phyloP scores from a whole-genome alignment of 2,797 vertebrate genomes.

The Simalia tracyae region DNA sequence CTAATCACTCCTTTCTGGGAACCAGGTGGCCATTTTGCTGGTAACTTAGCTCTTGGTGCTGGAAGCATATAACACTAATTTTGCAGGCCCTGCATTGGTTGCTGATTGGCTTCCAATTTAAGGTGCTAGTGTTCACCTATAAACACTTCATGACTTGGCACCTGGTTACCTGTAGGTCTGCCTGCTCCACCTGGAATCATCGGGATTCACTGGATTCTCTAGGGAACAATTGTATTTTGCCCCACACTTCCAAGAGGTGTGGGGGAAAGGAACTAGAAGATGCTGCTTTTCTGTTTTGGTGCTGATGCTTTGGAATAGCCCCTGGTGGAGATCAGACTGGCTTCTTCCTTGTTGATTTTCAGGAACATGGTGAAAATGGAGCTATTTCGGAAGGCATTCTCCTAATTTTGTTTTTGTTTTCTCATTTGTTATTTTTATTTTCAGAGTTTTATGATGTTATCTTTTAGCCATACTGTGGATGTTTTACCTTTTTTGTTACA shows the following conservation, averaged over 20 bases:
- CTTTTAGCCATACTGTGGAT: not conserved
- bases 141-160: not conserved
- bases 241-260: not conserved
- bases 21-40: not conserved
- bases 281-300: not conserved
- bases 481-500: not conserved
- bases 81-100: not conserved
- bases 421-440: not conserved
- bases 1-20: not conserved
- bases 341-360: not conserved
- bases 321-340: rapidly evolving
- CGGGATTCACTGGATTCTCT: not conserved
- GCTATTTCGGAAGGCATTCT: not conserved
- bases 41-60: not conserved
- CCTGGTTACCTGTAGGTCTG: not conserved
- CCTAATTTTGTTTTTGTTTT: not conserved
- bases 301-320: not conserved
- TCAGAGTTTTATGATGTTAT: not conserved
- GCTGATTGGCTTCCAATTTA: not conserved
- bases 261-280: not conserved
- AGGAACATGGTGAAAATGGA: not conserved
- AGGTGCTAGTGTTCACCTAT: not conserved
- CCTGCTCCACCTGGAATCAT: not conserved
- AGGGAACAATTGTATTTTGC: too few species aligned
- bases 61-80: not conserved